phyloP scores from a whole-genome alignment of 2,113 vertebrate species.

The Artemisiospiza belli region DNA sequence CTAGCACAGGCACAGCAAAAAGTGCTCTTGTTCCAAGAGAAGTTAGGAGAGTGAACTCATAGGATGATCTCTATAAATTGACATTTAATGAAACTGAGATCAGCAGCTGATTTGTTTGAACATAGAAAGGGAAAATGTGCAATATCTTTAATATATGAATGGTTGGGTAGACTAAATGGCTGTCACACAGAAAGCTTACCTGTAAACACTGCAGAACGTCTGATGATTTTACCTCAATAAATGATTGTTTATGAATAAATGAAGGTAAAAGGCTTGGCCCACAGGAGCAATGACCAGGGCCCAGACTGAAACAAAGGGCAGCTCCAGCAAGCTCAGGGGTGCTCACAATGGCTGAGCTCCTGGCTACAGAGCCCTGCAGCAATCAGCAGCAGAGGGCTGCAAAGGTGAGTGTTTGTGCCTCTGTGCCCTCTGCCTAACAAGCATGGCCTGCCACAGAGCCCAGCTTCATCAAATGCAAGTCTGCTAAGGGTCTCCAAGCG shows the following conservation, averaged over 20 bases:
- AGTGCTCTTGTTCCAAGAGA: neutral
- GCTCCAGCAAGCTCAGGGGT: constrained; percentile 59
- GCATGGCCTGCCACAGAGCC: too few relatives aligned
- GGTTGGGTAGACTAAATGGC: constrained; percentile 65
- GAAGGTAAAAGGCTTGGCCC: constrained; percentile 65
- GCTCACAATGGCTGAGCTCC: constrained; percentile 41
- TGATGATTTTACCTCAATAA: constrained; percentile 68
- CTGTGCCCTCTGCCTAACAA: neutral
- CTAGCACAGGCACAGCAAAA: neutral
- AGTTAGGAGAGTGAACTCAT: neutral
- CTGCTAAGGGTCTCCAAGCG: neutral
- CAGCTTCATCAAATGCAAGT: neutral
- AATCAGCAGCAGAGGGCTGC: neutral
- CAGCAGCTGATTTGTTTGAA: constrained; percentile 55
- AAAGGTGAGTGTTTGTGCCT: neutral
- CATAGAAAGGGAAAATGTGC: constrained; percentile 15
- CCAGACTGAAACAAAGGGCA: constrained; percentile 74
- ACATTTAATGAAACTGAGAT: constrained; percentile 52
- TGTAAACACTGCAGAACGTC: constrained; percentile 71
- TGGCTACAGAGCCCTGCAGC: constrained; percentile 51
- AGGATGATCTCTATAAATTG: neutral
- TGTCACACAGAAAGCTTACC: constrained; percentile 67
- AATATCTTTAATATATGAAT: constrained; percentile 71
- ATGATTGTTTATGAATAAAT: constrained; percentile 58
- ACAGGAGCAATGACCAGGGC: constrained; percentile 72